These are phyloP conservation scores for Alosa sapidissima DNA, from an alignment of 2,797 vertebrate genomes.

Conservation along the genomic window DNA sequence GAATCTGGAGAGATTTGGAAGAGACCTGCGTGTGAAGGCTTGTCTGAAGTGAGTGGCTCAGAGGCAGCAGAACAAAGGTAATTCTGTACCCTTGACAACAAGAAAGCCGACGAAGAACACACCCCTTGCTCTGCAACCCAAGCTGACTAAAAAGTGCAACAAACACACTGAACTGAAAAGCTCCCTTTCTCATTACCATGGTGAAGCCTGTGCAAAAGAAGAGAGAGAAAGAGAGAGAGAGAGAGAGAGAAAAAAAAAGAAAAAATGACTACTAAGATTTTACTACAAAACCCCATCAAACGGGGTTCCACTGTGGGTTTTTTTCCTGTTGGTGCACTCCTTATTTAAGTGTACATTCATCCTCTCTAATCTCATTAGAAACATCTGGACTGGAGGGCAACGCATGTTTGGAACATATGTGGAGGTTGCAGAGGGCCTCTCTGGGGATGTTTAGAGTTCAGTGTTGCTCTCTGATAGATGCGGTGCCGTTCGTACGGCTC, in stretches of 20 bases:
- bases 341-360: constrained; percentile 44
- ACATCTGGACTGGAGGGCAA: constrained; percentile 43
- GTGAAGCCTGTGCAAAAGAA: constrained; percentile 29
- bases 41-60: not conserved
- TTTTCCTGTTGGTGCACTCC: constrained; percentile 26
- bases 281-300: constrained; percentile 52
- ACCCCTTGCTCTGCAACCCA: not conserved
- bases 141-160: not conserved
- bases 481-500: not conserved
- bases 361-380: constrained; percentile 51
- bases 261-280: constrained; percentile 34
- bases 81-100: not conserved
- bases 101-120: not conserved
- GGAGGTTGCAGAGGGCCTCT: constrained; percentile 31
- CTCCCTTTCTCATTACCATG: not conserved
- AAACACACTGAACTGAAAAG: not conserved
- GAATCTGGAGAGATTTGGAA: not conserved
- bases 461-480: not conserved
- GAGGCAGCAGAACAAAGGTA: constrained; percentile 13
- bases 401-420: constrained; percentile 55
- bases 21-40: not conserved
- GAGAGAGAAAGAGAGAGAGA: not conserved
- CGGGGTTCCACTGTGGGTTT: constrained; percentile 48
- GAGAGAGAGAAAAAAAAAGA: not conserved
- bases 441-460: not conserved